These are phyloP conservation scores for Trichomycterus rosablanca DNA, from an alignment of 2,113 vertebrate species.

Conservation along the genomic window DNA sequence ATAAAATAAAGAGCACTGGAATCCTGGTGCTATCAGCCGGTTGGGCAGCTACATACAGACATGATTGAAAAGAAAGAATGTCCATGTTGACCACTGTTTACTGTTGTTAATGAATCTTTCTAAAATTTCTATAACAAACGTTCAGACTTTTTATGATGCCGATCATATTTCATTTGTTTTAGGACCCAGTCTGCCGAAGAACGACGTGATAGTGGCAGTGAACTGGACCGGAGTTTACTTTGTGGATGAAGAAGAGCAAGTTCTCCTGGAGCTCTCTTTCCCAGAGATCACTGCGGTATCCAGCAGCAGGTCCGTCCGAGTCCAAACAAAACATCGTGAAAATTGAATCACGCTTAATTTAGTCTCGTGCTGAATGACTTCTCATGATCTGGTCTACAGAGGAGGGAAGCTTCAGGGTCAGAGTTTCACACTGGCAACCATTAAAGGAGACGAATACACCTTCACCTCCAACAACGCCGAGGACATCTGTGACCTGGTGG, in stretches of 20 bases:
- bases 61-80: too few species aligned
- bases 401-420: conserved; percentile 87
- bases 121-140: too few species aligned
- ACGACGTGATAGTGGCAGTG: conserved; percentile 92
- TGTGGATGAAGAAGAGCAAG: conserved; percentile 96
- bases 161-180: too few species aligned
- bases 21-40: too few species aligned
- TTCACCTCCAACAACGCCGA: conserved; percentile 97
- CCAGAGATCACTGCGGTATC: conserved; percentile 93
- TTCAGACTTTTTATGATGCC: too few species aligned
- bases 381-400: conserved; percentile 60
- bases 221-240: conserved; percentile 98
- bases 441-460: conserved; percentile 94
- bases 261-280: conserved; percentile 92
- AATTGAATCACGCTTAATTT: too few species aligned
- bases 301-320: conserved; percentile 79
- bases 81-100: too few species aligned
- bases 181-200: conserved; percentile 93
- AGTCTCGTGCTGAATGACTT: not conserved
- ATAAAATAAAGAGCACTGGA: too few species aligned
- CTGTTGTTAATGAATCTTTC: too few species aligned
- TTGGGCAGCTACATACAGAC: too few species aligned
- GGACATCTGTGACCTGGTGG: conserved; percentile 91
- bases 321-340: too few species aligned
- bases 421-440: conserved; percentile 92